Evolutionary conservation across 2,888 invertebrate genomes (phyloP).

Genomic region (Pterostichus niger): DNA sequence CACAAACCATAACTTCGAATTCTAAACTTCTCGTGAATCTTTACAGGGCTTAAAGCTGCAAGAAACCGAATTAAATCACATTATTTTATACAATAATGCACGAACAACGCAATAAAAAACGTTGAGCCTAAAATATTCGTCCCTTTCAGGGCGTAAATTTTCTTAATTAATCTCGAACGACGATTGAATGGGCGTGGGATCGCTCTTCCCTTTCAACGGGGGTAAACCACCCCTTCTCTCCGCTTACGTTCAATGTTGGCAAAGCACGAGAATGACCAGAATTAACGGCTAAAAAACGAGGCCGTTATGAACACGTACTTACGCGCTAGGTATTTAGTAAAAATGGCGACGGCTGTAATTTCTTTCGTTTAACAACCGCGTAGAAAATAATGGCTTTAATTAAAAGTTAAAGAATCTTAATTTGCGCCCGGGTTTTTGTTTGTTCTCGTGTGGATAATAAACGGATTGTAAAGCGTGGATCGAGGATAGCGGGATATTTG

Average conservation of each 20-base stretch:
- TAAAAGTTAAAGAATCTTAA: slow-evolving; percentile 75
- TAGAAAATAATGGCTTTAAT: slow-evolving; percentile 74
- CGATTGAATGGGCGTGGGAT: slow-evolving; percentile 57
- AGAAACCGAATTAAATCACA: slow-evolving; percentile 23
- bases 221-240: background rate
- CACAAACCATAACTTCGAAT: too few species aligned
- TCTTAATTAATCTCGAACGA: slow-evolving; percentile 54
- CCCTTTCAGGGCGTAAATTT: slow-evolving; percentile 53
- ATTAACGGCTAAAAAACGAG: slow-evolving; percentile 62
- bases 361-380: slow-evolving; percentile 71
- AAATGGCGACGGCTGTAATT: slow-evolving; percentile 70
- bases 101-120: slow-evolving; percentile 57
- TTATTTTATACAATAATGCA: slow-evolving; percentile 46
- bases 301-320: slow-evolving; percentile 64
- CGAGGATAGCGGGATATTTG: slow-evolving; percentile 44
- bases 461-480: slow-evolving; percentile 72
- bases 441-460: slow-evolving; percentile 71
- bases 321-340: slow-evolving; percentile 59
- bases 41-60: slow-evolving; percentile 1
- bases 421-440: slow-evolving; percentile 73
- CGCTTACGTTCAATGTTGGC: background rate
- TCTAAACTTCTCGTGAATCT: slow-evolving; percentile 15
- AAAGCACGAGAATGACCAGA: slow-evolving; percentile 44
- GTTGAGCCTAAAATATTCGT: slow-evolving; percentile 42
- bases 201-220: background rate